These are phyloP conservation scores for Adela reaumurella DNA, from an alignment of 2,888 invertebrate genomes.

Conservation along the genomic window DNA sequence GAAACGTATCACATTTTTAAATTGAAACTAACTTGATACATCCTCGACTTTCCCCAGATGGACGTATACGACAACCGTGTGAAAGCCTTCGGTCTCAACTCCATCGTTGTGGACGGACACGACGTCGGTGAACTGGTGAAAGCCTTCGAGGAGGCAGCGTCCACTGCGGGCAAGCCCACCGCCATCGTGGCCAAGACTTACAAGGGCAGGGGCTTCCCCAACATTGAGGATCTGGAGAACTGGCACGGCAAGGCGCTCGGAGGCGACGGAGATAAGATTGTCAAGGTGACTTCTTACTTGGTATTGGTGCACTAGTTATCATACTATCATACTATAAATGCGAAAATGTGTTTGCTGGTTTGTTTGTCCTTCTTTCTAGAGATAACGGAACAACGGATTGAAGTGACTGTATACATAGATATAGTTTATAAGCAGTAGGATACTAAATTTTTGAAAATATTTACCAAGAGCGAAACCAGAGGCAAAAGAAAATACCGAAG, in stretches of 20 bases:
- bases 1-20: no score
- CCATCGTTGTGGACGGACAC: conserved; percentile 94
- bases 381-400: no score
- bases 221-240: conserved; percentile 89
- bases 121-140: conserved; percentile 87
- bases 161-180: conserved; percentile 78
- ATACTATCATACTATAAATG: no score
- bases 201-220: conserved; percentile 88
- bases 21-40: no score
- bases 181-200: conserved; percentile 93
- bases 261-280: conserved; percentile 67
- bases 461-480: no score
- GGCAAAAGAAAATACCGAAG: no score
- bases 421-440: no score
- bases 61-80: conserved; percentile 81
- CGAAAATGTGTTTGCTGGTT: no score
- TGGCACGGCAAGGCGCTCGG: conserved; percentile 99
- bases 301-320: no score
- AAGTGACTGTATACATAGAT: no score
- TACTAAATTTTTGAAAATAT: background rate
- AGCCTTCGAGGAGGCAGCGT: conserved; percentile 78
- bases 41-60: no score
- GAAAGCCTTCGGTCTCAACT: conserved; percentile 88
- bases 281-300: conserved; percentile 50
- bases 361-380: no score